Evolutionary conservation across 2,113 vertebrate species (phyloP).

Genomic region (Echinops telfairi): DNA sequence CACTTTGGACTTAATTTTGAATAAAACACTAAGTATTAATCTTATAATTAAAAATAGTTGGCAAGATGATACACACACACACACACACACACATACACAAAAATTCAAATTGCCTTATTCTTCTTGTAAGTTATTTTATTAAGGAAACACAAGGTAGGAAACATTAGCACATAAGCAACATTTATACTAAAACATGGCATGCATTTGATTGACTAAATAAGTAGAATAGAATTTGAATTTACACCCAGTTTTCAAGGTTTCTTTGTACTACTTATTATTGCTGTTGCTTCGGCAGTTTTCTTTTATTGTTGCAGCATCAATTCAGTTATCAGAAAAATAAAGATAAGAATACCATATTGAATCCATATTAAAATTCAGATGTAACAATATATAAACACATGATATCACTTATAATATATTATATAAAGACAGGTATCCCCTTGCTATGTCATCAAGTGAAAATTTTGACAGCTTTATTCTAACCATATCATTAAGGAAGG

Average conservation of each 20-base stretch:
- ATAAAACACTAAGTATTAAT: not conserved
- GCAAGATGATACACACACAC: too few species aligned
- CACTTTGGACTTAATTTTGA: constrained; percentile 1
- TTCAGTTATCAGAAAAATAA: not conserved
- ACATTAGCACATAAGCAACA: not conserved
- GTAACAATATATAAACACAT: not conserved
- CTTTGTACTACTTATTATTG: not conserved
- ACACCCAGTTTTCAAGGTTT: not conserved
- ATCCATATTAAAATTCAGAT: not conserved
- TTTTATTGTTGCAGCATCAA: not conserved
- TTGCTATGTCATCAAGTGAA: too few species aligned
- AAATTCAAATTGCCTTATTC: not conserved
- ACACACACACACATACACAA: too few species aligned
- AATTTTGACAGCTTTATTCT: too few species aligned
- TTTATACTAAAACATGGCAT: too few species aligned
- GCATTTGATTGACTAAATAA: too few species aligned
- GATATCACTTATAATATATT: not conserved
- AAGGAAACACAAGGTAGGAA: not conserved
- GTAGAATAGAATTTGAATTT: not conserved
- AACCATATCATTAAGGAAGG: too few species aligned
- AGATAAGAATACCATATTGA: not conserved
- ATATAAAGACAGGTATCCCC: not conserved
- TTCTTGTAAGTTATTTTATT: not conserved
- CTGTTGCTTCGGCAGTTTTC: not conserved
- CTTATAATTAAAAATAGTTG: not conserved